A percentile compares a stretch with the other conserved stretches of the same genome.
Evolutionary conservation across 2,113 vertebrate species (phyloP).

Genomic region (Ceratotherium simum): DNA sequence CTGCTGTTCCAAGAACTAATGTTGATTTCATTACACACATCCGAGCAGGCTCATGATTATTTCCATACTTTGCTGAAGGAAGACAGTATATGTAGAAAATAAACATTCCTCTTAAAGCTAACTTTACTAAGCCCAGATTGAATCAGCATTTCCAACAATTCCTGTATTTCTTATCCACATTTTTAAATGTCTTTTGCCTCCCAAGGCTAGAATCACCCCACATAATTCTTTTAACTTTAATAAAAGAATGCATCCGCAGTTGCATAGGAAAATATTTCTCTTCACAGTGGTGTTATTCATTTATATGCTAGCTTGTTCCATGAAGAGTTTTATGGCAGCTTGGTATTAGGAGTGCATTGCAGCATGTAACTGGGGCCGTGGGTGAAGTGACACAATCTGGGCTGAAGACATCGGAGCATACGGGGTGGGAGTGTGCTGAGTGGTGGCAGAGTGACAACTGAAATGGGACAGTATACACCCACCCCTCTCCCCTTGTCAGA

Average conservation of each 20-base stretch:
- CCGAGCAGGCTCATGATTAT: background rate
- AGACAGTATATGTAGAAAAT: background rate
- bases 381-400: background rate
- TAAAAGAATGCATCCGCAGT: background rate
- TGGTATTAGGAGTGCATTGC: background rate
- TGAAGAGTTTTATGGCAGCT: background rate
- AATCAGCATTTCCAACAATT: background rate
- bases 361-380: accelerated
- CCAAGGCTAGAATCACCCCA: background rate
- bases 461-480: too few relatives aligned
- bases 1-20: background rate
- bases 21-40: background rate
- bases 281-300: background rate
- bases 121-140: background rate
- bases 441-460: background rate
- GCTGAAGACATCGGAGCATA: background rate
- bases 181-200: background rate
- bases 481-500: background rate
- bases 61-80: background rate
- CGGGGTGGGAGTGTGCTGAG: background rate
- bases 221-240: background rate
- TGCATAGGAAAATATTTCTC: background rate
- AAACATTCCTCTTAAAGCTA: background rate
- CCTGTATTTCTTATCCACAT: background rate
- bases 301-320: background rate